These are phyloP conservation scores for Thamnophis elegans DNA, from an alignment of 2,797 vertebrate species.

Conservation along the genomic window DNA sequence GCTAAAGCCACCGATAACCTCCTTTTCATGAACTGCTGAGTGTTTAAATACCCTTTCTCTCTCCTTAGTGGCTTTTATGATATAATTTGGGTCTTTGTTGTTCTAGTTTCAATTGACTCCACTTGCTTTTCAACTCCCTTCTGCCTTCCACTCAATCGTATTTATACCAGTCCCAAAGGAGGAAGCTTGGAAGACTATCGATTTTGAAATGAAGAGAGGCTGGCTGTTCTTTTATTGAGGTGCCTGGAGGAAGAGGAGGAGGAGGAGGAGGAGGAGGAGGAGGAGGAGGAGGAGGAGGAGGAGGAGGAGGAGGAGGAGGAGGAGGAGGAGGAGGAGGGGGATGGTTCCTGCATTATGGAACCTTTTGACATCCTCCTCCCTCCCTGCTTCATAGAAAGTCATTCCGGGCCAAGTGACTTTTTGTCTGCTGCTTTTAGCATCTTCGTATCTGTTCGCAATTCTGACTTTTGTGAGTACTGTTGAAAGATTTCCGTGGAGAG, in stretches of 20 bases:
- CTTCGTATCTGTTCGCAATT: neutral
- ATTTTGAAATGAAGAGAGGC: slow-evolving; percentile 67
- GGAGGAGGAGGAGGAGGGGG: neutral
- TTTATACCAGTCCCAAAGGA: slow-evolving; percentile 65
- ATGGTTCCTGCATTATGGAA: neutral
- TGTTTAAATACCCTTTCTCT: slow-evolving; percentile 44
- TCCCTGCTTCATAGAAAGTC: neutral
- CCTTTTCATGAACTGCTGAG: slow-evolving; percentile 38
- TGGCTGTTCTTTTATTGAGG: slow-evolving; percentile 48
- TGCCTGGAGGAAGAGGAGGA: slow-evolving; percentile 9
- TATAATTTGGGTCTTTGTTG: slow-evolving; percentile 53
- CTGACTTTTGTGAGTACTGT: neutral
- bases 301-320: neutral
- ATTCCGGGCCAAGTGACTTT: rapidly evolving
- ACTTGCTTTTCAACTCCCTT: slow-evolving; percentile 55
- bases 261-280: neutral
- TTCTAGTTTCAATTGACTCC: slow-evolving; percentile 57
- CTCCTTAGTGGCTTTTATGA: slow-evolving; percentile 54
- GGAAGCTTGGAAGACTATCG: slow-evolving; percentile 57
- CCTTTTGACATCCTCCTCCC: neutral
- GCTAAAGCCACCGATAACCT: slow-evolving; percentile 18
- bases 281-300: neutral
- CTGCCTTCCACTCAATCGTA: slow-evolving; percentile 57
- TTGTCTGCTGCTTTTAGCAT: neutral
- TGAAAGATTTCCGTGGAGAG: neutral